Conservation (phyloP, 2,888 invertebrate genomes). For the Notodonta dromedarius region DNA sequence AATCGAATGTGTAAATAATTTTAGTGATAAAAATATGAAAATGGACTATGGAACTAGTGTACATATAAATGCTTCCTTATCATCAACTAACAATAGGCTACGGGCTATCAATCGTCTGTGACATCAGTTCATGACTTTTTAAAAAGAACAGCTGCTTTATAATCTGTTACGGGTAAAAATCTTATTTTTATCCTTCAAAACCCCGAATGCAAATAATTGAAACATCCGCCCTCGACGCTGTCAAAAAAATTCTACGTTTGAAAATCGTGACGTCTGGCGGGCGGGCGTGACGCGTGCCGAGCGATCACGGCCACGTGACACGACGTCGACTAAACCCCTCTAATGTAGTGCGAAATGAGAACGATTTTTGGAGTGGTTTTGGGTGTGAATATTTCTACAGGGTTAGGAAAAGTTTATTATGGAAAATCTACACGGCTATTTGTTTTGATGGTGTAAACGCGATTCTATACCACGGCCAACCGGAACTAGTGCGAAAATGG, state of each 20-base stretch:
- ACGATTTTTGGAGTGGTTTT: conserved; percentile 18
- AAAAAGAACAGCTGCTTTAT: neutral
- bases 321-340: conserved; percentile 45
- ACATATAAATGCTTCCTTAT: no score
- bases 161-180: neutral
- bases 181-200: conserved; percentile 20
- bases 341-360: conserved; percentile 30
- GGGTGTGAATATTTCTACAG: conserved; percentile 3
- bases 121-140: no score
- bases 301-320: conserved; percentile 44
- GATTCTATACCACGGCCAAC: no score
- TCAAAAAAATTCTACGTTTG: conserved; percentile 45
- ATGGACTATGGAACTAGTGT: no score
- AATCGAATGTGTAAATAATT: no score
- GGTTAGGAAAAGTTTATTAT: no score
- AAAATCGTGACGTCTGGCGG: conserved; percentile 56
- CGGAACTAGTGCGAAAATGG: no score
- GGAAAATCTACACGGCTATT: no score
- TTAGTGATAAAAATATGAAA: no score
- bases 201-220: conserved; percentile 40
- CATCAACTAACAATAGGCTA: no score
- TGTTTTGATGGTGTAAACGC: no score
- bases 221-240: conserved; percentile 45
- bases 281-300: conserved; percentile 50
- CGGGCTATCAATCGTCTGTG: no score